phyloP scores from a whole-genome alignment of 2,888 invertebrate species.

The Theretra japonica region DNA sequence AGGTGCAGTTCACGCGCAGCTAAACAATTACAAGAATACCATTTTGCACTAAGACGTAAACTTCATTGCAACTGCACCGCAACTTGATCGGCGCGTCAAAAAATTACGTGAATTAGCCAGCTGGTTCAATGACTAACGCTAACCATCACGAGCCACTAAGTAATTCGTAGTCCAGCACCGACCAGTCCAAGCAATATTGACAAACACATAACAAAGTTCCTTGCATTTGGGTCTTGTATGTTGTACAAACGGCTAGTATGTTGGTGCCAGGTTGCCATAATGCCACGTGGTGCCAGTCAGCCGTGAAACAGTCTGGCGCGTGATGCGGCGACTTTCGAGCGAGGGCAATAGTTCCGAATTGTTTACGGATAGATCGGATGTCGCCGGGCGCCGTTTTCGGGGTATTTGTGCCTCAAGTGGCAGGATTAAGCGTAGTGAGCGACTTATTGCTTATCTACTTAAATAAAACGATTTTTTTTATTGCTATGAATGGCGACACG shows the following conservation, averaged over 20 bases:
- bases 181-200: constrained; percentile 6
- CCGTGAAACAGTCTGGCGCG: not conserved
- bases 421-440: too few species aligned
- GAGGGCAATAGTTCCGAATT: not conserved
- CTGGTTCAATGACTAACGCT: not conserved
- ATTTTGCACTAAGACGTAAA: too few species aligned
- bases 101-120: too few species aligned
- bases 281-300: not conserved
- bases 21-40: too few species aligned
- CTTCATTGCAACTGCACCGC: too few species aligned
- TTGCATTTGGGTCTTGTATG: not conserved
- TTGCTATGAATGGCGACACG: too few species aligned
- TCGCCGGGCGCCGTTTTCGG: not conserved
- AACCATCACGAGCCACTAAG: not conserved
- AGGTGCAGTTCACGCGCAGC: too few species aligned
- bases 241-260: not conserved
- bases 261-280: not conserved
- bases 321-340: not conserved
- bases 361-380: not conserved
- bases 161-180: not conserved
- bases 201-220: constrained; percentile 2
- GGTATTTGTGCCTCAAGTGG: not conserved
- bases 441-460: too few species aligned
- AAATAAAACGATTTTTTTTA: too few species aligned
- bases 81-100: too few species aligned